Evolutionary conservation across 2,797 vertebrate species (phyloP).

Genomic region (Poeciliopsis infans): DNA sequence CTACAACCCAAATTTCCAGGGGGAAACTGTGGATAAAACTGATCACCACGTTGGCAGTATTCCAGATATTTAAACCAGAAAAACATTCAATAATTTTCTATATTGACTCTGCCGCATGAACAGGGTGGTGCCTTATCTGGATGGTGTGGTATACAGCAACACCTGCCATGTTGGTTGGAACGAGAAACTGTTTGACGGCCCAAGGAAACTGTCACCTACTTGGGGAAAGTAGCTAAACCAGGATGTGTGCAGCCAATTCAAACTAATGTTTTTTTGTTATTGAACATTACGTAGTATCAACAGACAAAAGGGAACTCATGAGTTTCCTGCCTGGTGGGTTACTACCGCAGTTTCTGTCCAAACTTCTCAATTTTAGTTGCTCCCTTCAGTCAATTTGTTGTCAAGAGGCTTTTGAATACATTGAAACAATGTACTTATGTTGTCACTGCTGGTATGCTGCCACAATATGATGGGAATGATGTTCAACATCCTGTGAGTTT

Average conservation of each 20-base stretch:
- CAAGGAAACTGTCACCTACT: neutral
- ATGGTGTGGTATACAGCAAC: neutral
- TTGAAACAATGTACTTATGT: neutral
- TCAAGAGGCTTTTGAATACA: neutral
- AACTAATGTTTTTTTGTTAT: neutral
- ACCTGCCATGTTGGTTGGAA: too few species aligned
- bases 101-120: neutral
- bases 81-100: too few species aligned
- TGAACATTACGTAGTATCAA: neutral
- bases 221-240: neutral
- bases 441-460: neutral
- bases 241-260: neutral
- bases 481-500: neutral
- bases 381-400: neutral
- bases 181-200: neutral
- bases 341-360: neutral
- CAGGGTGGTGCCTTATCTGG: neutral
- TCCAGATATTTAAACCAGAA: too few species aligned
- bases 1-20: too few species aligned
- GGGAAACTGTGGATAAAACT: too few species aligned
- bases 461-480: neutral
- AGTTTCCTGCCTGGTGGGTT: neutral
- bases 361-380: neutral
- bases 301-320: neutral
- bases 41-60: too few species aligned